Conservation (phyloP, 2,113 vertebrate genomes). For the Dasyornis broadbenti region DNA sequence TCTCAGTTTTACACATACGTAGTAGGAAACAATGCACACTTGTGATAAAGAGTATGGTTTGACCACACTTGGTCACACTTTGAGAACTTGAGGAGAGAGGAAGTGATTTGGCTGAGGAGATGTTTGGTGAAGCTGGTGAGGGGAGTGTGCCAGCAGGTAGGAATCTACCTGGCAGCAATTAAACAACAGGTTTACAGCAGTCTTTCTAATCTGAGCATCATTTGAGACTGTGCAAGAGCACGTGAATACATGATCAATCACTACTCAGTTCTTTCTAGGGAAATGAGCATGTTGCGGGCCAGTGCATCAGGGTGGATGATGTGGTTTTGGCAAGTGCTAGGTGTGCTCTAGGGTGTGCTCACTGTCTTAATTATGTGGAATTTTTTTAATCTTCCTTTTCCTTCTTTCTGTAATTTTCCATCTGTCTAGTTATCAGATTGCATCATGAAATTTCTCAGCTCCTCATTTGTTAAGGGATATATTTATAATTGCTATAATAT, state of each 20-base stretch:
- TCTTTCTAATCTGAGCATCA: background rate
- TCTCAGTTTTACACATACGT: background rate
- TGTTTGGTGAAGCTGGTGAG: background rate
- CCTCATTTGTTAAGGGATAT: background rate
- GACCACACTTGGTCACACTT: background rate
- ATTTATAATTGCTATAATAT: background rate
- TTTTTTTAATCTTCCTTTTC: background rate
- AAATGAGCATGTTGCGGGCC: background rate
- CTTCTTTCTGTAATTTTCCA: background rate
- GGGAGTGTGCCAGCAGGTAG: background rate
- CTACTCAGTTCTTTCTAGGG: background rate
- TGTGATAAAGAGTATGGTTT: background rate
- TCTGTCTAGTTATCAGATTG: background rate
- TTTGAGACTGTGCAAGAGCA: background rate
- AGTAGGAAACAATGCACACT: background rate
- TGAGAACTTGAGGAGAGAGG: background rate
- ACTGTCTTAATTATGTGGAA: background rate
- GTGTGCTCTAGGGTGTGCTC: background rate
- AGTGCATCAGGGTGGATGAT: background rate
- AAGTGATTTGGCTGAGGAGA: background rate
- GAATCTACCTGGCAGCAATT: background rate
- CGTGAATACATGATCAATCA: background rate
- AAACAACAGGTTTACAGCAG: background rate
- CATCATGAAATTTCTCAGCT: background rate
- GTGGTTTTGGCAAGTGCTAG: background rate